Conservation (phyloP, 2,888 invertebrate species). For the Eupithecia exiguata region DNA sequence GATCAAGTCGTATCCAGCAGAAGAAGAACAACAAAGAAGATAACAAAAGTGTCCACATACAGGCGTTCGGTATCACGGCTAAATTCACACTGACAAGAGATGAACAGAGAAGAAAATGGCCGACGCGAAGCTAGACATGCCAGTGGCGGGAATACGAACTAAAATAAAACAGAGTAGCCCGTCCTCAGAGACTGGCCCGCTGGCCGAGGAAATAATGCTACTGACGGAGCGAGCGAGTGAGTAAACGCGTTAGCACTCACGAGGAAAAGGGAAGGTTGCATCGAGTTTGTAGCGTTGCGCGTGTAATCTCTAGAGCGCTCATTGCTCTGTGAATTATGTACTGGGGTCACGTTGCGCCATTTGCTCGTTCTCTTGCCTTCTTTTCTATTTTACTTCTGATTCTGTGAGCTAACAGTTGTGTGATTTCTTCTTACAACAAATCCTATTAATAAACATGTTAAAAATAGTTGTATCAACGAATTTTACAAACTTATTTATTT, state of each 20-base stretch:
- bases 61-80: constrained; percentile 61
- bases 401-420: not conserved
- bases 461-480: not conserved
- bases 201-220: constrained; percentile 31
- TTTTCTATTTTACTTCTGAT: constrained; percentile 67
- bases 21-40: constrained; percentile 73
- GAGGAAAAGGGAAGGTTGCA: constrained; percentile 28
- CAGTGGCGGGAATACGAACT: constrained; percentile 60
- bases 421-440: not conserved
- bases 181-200: constrained; percentile 49
- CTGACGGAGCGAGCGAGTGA: constrained; percentile 49
- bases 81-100: constrained; percentile 68
- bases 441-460: not conserved
- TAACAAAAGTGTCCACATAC: constrained; percentile 56
- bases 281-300: constrained; percentile 22
- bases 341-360: constrained; percentile 62
- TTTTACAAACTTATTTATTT: not conserved
- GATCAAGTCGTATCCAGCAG: constrained; percentile 56
- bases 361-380: constrained; percentile 71
- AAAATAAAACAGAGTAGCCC: constrained; percentile 54
- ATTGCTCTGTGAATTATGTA: constrained; percentile 63
- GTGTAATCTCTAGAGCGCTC: constrained; percentile 48
- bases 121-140: constrained; percentile 57
- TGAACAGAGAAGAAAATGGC: constrained; percentile 82
- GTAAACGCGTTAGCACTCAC: constrained; percentile 26